Conservation (phyloP, 2,888 invertebrate genomes). For the Druceiella hillmani region DNA sequence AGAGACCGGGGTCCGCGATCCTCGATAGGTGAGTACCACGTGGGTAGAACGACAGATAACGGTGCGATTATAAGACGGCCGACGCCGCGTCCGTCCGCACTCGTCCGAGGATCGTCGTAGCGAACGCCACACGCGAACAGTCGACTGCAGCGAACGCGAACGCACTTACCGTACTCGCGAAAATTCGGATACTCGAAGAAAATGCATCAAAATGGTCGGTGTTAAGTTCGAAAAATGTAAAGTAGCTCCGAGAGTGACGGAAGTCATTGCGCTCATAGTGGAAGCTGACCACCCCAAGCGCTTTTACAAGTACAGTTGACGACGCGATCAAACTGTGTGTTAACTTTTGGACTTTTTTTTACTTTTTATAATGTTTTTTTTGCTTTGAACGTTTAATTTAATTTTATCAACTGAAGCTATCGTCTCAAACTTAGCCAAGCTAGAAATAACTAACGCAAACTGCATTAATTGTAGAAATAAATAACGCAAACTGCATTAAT, state of each 20-base stretch:
- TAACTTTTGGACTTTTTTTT: no score
- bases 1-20: no score
- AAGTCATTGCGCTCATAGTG: constrained; percentile 38
- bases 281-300: constrained; percentile 46
- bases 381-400: no score
- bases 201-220: constrained; percentile 50
- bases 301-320: constrained; percentile 52
- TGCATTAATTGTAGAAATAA: no score
- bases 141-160: neutral
- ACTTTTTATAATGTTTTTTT: no score
- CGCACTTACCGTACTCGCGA: neutral
- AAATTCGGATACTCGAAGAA: constrained; percentile 23
- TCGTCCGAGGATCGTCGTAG: neutral
- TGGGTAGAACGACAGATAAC: neutral
- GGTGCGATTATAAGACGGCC: neutral
- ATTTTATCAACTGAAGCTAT: no score
- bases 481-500: no score
- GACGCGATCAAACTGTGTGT: no score
- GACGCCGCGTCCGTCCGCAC: neutral
- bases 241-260: constrained; percentile 37
- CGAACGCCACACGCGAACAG: neutral
- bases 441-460: no score
- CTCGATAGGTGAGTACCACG: neutral
- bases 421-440: no score
- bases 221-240: constrained; percentile 38